phyloP scores from a whole-genome alignment of 2,113 vertebrate species.

The Pollimyrus isidori region DNA sequence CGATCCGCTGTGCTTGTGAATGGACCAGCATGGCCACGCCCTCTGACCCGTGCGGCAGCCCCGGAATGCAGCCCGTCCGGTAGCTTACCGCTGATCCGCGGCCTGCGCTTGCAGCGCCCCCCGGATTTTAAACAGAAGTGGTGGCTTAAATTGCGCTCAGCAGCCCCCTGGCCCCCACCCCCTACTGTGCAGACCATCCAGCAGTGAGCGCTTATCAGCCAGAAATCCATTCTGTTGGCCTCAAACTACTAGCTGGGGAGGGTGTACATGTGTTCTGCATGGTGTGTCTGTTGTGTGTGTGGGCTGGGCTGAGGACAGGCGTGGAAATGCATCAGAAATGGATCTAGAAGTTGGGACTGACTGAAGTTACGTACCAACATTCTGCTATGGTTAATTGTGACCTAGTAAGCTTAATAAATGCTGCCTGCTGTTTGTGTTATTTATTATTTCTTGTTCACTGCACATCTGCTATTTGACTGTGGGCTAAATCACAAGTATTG shows the following conservation, averaged over 20 bases:
- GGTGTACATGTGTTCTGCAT: not conserved
- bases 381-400: not conserved
- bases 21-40: slow-evolving; percentile 16
- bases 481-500: not conserved
- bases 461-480: not conserved
- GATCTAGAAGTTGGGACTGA: not conserved
- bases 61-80: slow-evolving; percentile 29
- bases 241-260: not conserved
- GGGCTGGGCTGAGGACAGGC: not conserved
- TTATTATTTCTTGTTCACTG: not conserved
- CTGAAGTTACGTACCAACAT: not conserved
- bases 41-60: slow-evolving; percentile 22
- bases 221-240: not conserved
- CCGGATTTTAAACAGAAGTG: not conserved
- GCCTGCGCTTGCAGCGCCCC: not conserved
- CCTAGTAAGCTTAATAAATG: not conserved
- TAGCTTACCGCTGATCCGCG: slow-evolving; percentile 17
- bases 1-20: not conserved
- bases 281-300: not conserved
- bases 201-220: slow-evolving; percentile 6
- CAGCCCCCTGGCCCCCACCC: not conserved
- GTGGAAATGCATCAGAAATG: not conserved
- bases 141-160: not conserved
- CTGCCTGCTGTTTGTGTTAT: not conserved
- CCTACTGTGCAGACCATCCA: not conserved